A percentile compares a stretch with the other conserved stretches of the same genome.
Evolutionary conservation across 2,113 vertebrate genomes (phyloP).

Genomic region (Anguilla rostrata): DNA sequence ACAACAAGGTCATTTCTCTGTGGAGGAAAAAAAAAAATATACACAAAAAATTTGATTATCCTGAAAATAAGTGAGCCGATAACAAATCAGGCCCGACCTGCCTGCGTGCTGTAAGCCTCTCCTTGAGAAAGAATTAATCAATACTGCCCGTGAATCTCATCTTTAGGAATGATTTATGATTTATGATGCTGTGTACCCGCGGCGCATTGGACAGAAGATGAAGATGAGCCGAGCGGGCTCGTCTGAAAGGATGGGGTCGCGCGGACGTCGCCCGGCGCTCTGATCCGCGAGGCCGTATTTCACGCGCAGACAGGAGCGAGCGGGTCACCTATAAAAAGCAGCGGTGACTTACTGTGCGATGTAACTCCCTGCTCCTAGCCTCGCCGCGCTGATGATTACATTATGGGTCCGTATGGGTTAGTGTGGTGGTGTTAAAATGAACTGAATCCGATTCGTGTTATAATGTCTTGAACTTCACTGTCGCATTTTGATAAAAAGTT

Average conservation of each 20-base stretch:
- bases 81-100: constrained; percentile 1
- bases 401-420: background rate
- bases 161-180: background rate
- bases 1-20: background rate
- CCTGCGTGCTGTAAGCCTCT: background rate
- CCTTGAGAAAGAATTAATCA: background rate
- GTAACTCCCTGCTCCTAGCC: background rate
- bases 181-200: background rate
- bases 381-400: no score
- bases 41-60: background rate
- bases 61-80: background rate
- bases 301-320: background rate
- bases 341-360: background rate
- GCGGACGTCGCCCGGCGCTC: no score
- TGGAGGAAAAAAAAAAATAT: background rate
- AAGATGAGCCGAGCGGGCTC: background rate
- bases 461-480: no score
- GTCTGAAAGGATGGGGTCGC: background rate
- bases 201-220: background rate
- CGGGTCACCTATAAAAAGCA: background rate
- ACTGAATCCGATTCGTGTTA: background rate
- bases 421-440: background rate
- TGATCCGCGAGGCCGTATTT: background rate
- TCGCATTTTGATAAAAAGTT: no score
- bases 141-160: background rate